Percentiles rank a stretch among this genome's conserved stretches.
Conservation (phyloP, 2,888 invertebrate species). For the Ganaspis brasiliensis region DNA sequence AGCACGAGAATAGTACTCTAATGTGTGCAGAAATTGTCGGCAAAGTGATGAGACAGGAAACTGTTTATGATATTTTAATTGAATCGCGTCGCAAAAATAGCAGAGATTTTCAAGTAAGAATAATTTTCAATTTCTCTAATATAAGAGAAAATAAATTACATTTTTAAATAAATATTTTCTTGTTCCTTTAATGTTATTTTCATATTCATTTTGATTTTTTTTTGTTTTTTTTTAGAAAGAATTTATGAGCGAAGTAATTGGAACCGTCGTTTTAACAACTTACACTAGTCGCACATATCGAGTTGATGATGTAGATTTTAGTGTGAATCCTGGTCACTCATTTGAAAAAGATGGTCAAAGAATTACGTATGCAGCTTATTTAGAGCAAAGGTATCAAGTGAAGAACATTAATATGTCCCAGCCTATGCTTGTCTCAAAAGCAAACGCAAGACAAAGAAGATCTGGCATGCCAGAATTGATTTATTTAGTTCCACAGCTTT, state of each 20-base stretch:
- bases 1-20: conserved; percentile 88
- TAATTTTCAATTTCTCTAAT: background rate
- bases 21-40: conserved; percentile 90
- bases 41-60: conserved; percentile 90
- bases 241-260: conserved; percentile 73
- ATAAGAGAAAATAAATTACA: no score
- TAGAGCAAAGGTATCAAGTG: conserved; percentile 85
- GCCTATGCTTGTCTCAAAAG: conserved; percentile 88
- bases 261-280: conserved; percentile 86
- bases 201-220: background rate
- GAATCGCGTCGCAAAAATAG: conserved; percentile 82
- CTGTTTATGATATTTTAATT: conserved; percentile 84
- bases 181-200: no score
- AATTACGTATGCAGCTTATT: conserved; percentile 85
- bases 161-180: no score
- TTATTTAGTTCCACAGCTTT: conserved; percentile 90
- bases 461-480: conserved; percentile 86
- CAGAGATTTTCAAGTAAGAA: conserved; percentile 80
- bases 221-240: conserved; percentile 46
- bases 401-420: conserved; percentile 85
- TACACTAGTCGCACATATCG: conserved; percentile 89
- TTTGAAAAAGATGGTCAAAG: conserved; percentile 84
- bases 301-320: conserved; percentile 88
- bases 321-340: conserved; percentile 82
- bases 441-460: conserved; percentile 86